These are phyloP conservation scores for Aplodontia rufa DNA, from an alignment of 2,113 vertebrate genomes.

Conservation along the genomic window DNA sequence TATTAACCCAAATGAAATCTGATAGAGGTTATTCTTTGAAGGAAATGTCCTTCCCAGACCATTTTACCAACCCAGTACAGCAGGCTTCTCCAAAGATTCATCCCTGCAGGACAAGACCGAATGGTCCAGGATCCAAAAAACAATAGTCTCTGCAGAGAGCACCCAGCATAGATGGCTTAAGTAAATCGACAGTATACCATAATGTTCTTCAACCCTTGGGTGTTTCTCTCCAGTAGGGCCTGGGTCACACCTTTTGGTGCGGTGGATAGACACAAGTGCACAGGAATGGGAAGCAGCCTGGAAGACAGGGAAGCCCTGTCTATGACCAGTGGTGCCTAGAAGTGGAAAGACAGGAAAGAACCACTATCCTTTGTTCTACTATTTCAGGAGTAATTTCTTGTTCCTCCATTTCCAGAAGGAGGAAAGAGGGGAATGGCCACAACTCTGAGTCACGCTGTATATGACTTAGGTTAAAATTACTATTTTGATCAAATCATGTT, in stretches of 20 bases:
- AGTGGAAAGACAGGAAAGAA: background rate
- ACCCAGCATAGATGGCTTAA: background rate
- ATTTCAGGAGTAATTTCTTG: background rate
- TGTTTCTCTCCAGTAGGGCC: background rate
- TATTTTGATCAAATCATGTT: background rate
- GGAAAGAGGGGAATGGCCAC: background rate
- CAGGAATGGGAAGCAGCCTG: background rate
- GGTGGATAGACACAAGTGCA: background rate
- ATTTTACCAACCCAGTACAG: background rate
- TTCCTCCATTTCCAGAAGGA: background rate
- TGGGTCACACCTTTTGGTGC: background rate
- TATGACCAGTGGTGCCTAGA: background rate
- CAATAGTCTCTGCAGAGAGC: background rate
- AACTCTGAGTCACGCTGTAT: background rate
- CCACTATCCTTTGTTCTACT: background rate
- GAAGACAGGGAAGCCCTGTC: background rate
- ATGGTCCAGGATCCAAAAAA: background rate
- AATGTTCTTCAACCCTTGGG: background rate
- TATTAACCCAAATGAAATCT: background rate
- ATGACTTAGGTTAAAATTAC: background rate
- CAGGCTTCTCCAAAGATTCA: background rate
- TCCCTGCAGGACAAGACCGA: background rate
- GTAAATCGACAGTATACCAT: background rate
- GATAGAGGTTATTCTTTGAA: background rate
- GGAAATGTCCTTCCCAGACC: background rate